These are phyloP conservation scores for Plutella xylostella DNA, from an alignment of 2,888 invertebrate species.

Conservation along the genomic window DNA sequence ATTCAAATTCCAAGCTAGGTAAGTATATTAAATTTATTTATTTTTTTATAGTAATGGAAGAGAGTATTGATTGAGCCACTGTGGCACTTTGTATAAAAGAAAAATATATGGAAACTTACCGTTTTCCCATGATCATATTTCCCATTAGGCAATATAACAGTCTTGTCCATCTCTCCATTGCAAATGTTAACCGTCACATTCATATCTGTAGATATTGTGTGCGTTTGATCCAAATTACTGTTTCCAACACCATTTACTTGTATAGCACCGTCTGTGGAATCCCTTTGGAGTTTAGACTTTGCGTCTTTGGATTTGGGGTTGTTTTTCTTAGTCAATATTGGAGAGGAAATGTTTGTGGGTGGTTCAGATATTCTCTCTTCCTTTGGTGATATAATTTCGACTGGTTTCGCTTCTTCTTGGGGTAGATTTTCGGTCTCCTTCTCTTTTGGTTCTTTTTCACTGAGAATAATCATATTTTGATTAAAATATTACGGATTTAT, in stretches of 20 bases:
- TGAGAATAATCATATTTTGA: slow-evolving; percentile 17
- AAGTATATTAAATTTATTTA: no score
- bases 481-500: not conserved
- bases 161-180: slow-evolving; percentile 31
- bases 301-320: slow-evolving; percentile 15
- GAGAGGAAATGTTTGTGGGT: slow-evolving; percentile 27
- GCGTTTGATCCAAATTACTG: slow-evolving; percentile 28
- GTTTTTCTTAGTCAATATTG: slow-evolving; percentile 26
- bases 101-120: no score
- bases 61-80: no score
- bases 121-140: slow-evolving; percentile 34
- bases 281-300: slow-evolving; percentile 1
- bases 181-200: slow-evolving; percentile 22
- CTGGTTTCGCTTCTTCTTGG: slow-evolving; percentile 9
- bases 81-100: no score
- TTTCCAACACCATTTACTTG: not conserved
- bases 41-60: no score
- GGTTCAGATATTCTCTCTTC: slow-evolving; percentile 29
- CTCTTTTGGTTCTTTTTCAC: slow-evolving; percentile 27
- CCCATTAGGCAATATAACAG: slow-evolving; percentile 39
- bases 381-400: slow-evolving; percentile 24
- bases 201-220: slow-evolving; percentile 20
- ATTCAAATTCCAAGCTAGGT: no score
- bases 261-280: no score
- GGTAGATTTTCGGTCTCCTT: slow-evolving; percentile 22